A percentile compares a stretch with the other conserved stretches of the same genome.
phyloP scores from a whole-genome alignment of 2,888 invertebrate genomes.

The Eupelmus urozonus region DNA sequence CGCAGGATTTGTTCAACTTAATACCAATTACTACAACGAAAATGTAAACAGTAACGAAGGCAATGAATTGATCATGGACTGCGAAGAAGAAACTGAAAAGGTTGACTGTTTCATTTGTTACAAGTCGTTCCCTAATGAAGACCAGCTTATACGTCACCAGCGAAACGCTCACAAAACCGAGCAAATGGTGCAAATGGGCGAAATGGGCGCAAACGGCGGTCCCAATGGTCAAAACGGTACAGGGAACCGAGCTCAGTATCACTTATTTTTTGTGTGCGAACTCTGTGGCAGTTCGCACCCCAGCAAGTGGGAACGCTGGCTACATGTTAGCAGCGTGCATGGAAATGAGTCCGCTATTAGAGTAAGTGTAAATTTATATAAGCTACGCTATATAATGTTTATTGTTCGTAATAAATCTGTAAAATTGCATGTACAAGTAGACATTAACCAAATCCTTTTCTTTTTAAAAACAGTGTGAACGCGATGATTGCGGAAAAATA shows the following conservation, averaged over 20 bases:
- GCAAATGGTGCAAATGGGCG: slow-evolving; percentile 63
- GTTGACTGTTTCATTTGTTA: slow-evolving; percentile 77
- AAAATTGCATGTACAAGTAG: too few species aligned
- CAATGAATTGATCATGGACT: slow-evolving; percentile 69
- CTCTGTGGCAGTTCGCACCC: slow-evolving; percentile 78
- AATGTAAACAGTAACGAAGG: slow-evolving; percentile 69
- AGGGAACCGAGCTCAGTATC: slow-evolving; percentile 74
- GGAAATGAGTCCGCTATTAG: slow-evolving; percentile 73
- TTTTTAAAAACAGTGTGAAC: slow-evolving; percentile 68
- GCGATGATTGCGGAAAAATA: slow-evolving; percentile 75
- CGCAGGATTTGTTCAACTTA: slow-evolving; percentile 77
- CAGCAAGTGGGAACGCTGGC: slow-evolving; percentile 78
- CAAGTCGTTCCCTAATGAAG: slow-evolving; percentile 77
- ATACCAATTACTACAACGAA: slow-evolving; percentile 74
- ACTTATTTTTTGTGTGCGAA: slow-evolving; percentile 77
- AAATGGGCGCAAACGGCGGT: slow-evolving; percentile 55
- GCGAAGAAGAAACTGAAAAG: slow-evolving; percentile 73
- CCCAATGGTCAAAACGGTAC: slow-evolving; percentile 66
- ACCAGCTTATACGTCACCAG: slow-evolving; percentile 78
- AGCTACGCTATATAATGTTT: background rate
- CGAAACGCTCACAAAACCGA: slow-evolving; percentile 75
- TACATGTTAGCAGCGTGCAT: slow-evolving; percentile 77
- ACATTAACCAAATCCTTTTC: background rate
- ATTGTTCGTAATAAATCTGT: too few species aligned
- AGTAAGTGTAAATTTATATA: slow-evolving; percentile 61